Percentiles rank a stretch among this genome's conserved stretches.
Conservation (phyloP, 2,113 vertebrate genomes). For the Noctilio leporinus region DNA sequence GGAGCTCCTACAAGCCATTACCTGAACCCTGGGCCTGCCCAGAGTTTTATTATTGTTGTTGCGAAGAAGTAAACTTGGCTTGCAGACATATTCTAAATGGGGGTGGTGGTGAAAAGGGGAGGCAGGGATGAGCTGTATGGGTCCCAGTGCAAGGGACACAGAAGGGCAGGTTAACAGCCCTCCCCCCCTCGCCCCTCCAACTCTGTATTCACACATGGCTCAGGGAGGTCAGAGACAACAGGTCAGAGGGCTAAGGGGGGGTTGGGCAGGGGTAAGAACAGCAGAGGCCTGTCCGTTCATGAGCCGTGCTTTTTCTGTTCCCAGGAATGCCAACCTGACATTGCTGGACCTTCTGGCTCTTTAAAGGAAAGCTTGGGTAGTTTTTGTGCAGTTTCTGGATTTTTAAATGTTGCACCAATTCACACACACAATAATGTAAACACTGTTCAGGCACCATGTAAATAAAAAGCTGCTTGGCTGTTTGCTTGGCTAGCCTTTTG, state of each 20-base stretch:
- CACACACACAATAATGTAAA: not conserved
- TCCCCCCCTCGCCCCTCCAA: rapidly evolving
- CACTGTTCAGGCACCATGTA: not conserved
- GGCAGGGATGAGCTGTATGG: not conserved
- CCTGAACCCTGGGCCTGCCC: not conserved
- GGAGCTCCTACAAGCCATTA: not conserved
- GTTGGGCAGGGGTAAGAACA: rapidly evolving
- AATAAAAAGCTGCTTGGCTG: not conserved
- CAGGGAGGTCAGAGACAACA: not conserved
- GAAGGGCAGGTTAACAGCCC: not conserved
- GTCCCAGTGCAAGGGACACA: not conserved
- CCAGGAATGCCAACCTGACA: not conserved
- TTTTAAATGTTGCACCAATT: not conserved
- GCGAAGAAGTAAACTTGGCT: not conserved
- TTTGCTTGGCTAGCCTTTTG: not conserved
- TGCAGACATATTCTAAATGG: not conserved
- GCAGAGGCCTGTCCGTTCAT: not conserved
- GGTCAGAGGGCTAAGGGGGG: rapidly evolving
- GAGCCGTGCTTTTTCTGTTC: not conserved
- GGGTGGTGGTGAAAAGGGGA: not conserved
- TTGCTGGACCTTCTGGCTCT: not conserved
- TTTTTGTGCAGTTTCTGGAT: not conserved
- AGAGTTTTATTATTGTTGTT: not conserved
- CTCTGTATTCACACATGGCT: not conserved
- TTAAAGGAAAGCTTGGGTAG: not conserved